These are phyloP conservation scores for Syngnathus floridae DNA, from an alignment of 2,113 vertebrate species.

Conservation along the genomic window DNA sequence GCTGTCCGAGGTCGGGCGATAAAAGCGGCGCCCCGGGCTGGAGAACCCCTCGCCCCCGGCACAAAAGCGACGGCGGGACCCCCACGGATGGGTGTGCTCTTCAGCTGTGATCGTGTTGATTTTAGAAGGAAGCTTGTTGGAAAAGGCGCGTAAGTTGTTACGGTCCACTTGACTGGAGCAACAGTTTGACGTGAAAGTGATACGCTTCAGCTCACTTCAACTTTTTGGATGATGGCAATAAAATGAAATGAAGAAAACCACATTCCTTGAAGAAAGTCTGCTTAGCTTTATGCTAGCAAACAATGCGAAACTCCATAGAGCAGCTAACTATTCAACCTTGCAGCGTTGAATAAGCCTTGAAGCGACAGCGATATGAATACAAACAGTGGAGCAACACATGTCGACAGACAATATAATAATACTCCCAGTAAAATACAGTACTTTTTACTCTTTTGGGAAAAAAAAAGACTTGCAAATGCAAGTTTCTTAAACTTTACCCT, in stretches of 20 bases:
- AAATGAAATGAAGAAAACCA: no score
- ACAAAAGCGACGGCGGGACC: constrained; percentile 55
- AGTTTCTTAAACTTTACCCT: neutral
- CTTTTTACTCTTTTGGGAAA: no score
- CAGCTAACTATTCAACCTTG: no score
- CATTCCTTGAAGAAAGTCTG: no score
- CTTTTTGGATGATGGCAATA: neutral
- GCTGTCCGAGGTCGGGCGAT: constrained; percentile 51
- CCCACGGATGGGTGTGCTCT: constrained; percentile 54
- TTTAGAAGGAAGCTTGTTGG: constrained; percentile 51
- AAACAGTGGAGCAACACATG: no score
- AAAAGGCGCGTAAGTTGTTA: neutral
- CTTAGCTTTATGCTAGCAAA: no score
- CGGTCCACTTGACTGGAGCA: neutral
- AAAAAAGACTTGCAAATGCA: no score
- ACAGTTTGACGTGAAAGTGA: neutral
- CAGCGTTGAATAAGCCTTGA: no score
- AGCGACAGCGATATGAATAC: no score
- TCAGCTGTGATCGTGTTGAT: constrained; percentile 56
- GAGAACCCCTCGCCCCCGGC: constrained; percentile 14
- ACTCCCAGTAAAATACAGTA: no score
- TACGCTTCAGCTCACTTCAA: neutral
- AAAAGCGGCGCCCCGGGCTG: constrained; percentile 56
- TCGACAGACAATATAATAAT: no score
- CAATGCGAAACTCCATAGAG: no score